Percentiles rank a stretch among this genome's conserved stretches.
Evolutionary conservation across 1,140 invertebrate genomes (phyloP).

Genomic region (Nixonia krombeini): DNA sequence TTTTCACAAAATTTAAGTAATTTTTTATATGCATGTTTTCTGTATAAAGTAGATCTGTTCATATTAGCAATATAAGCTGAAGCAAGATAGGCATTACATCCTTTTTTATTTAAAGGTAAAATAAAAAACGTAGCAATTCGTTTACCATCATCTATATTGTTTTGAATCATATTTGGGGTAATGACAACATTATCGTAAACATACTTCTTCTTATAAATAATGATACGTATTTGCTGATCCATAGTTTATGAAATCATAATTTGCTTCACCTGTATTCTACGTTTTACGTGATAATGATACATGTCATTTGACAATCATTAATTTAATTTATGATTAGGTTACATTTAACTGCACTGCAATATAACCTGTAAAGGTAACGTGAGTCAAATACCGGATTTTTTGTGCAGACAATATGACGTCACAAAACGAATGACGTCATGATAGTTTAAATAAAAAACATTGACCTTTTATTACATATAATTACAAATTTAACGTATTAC

Average conservation of each 20-base stretch:
- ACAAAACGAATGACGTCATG: too few species aligned
- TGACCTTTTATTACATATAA: too few species aligned
- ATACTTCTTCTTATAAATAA: slow-evolving; percentile 26
- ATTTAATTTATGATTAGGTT: too few species aligned
- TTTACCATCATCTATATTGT: neutral
- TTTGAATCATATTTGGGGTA: neutral
- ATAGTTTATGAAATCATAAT: slow-evolving; percentile 18
- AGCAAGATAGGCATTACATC: slow-evolving; percentile 57
- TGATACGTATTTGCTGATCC: slow-evolving; percentile 18
- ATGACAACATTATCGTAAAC: slow-evolving; percentile 29
- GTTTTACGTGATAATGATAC: too few species aligned
- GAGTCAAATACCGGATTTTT: too few species aligned
- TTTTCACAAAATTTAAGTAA: slow-evolving; percentile 25
- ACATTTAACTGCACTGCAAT: too few species aligned
- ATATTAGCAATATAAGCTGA: slow-evolving; percentile 53
- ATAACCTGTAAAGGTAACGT: too few species aligned
- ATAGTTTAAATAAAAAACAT: too few species aligned
- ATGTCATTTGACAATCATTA: too few species aligned
- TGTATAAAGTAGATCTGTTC: slow-evolving; percentile 50
- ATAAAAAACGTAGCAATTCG: slow-evolving; percentile 26
- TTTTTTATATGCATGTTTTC: slow-evolving; percentile 32
- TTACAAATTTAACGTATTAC: too few species aligned
- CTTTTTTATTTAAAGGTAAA: slow-evolving; percentile 44
- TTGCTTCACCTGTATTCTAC: neutral
- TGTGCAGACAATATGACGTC: too few species aligned